Percentiles rank a stretch among this genome's conserved stretches.
Conservation (phyloP, 2,888 invertebrate species). For the Pheosia tremula region DNA sequence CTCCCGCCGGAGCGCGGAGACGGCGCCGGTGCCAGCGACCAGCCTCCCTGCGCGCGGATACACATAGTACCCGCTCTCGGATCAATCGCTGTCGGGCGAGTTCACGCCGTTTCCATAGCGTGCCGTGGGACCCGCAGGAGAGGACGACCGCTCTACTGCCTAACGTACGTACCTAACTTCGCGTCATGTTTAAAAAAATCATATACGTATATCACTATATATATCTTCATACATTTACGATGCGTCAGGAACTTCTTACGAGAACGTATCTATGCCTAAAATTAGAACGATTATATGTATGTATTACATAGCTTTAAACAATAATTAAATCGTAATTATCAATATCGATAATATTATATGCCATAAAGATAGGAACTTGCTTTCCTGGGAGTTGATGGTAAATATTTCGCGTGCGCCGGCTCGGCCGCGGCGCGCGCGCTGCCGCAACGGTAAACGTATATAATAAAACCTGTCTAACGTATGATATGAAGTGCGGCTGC, state of each 20-base stretch:
- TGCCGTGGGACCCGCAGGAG: conserved; percentile 67
- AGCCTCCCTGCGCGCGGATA: conserved; percentile 15
- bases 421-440: conserved; percentile 71
- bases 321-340: conserved; percentile 86
- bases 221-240: conserved; percentile 85
- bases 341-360: conserved; percentile 86
- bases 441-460: conserved; percentile 81
- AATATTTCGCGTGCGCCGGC: conserved; percentile 69
- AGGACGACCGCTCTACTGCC: conserved; percentile 83
- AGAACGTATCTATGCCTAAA: conserved; percentile 85
- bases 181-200: conserved; percentile 83
- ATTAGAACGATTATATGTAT: conserved; percentile 86
- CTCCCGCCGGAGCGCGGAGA: conserved; percentile 23
- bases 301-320: conserved; percentile 86
- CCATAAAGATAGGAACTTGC: conserved; percentile 86
- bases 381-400: conserved; percentile 84
- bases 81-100: conserved; percentile 38
- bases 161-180: conserved; percentile 83
- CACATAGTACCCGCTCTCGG: conserved; percentile 27
- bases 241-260: conserved; percentile 85
- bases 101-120: conserved; percentile 44
- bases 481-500: conserved; percentile 80
- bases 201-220: conserved; percentile 84
- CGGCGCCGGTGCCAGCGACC: conserved; percentile 18
- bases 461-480: conserved; percentile 84